phyloP scores from a whole-genome alignment of 2,888 invertebrate genomes.

The Meta bourneti region DNA sequence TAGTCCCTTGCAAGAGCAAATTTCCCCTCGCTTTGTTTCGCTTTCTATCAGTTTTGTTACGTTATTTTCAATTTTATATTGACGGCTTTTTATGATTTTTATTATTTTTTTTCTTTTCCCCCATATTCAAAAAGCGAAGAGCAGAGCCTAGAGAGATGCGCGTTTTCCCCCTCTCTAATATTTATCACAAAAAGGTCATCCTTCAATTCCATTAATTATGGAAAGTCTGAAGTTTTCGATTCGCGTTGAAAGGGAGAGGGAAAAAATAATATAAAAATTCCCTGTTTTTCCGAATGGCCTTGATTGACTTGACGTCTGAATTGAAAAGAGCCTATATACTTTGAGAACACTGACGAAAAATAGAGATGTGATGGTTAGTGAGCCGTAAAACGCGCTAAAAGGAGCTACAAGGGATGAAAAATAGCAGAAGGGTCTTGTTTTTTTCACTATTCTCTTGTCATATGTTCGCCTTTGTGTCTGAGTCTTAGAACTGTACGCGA shows the following conservation, averaged over 20 bases:
- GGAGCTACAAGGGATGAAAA: constrained; percentile 64
- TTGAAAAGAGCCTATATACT: constrained; percentile 50
- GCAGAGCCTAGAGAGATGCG: constrained; percentile 17
- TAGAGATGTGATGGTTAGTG: constrained; percentile 48
- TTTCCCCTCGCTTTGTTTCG: constrained; percentile 66
- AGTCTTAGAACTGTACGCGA: constrained; percentile 20
- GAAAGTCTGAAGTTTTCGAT: constrained; percentile 74
- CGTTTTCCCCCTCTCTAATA: constrained; percentile 43
- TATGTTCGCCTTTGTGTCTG: constrained; percentile 32
- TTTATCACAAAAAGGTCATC: constrained; percentile 74
- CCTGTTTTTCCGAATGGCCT: constrained; percentile 34
- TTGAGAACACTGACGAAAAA: constrained; percentile 55
- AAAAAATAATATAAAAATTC: constrained; percentile 43
- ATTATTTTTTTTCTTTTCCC: constrained; percentile 31
- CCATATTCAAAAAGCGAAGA: constrained; percentile 57
- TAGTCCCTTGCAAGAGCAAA: constrained; percentile 52
- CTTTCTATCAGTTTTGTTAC: constrained; percentile 56
- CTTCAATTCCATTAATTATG: constrained; percentile 74
- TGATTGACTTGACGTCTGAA: constrained; percentile 74
- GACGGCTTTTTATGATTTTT: constrained; percentile 48
- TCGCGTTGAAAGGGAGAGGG: constrained; percentile 57
- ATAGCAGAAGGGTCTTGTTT: constrained; percentile 50
- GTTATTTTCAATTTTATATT: constrained; percentile 73
- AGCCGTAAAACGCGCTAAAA: constrained; percentile 57
- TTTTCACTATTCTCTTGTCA: constrained; percentile 43